Percentiles rank a stretch among this genome's conserved stretches.
Conservation (phyloP, 2,113 vertebrate genomes). For the Ceratotherium simum region DNA sequence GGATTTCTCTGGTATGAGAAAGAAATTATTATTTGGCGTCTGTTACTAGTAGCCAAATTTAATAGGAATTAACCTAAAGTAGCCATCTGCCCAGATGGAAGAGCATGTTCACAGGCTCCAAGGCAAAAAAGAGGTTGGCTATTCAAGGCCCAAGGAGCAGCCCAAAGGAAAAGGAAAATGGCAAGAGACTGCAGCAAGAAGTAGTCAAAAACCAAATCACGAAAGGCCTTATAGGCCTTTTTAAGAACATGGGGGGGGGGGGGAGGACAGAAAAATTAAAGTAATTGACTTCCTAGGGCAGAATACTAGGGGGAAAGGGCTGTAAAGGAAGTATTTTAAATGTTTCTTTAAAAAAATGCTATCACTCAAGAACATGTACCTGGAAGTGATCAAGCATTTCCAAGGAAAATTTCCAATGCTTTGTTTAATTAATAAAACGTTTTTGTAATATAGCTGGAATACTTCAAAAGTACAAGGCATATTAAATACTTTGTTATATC, state of each 20-base stretch:
- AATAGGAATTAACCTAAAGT: conserved; percentile 46
- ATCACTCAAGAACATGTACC: not conserved
- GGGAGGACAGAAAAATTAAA: not conserved
- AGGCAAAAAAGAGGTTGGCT: not conserved
- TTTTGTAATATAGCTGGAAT: not conserved
- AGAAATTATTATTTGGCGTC: not conserved
- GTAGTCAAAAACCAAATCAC: not conserved
- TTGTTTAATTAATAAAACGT: conserved; percentile 6
- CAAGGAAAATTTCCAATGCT: conserved; percentile 29
- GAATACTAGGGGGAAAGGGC: not conserved
- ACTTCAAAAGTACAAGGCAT: not conserved
- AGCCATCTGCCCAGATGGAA: not conserved
- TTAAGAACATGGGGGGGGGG: not conserved
- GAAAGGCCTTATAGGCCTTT: not conserved
- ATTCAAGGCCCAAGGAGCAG: not conserved
- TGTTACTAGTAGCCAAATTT: not conserved
- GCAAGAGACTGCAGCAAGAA: not conserved
- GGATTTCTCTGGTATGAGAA: not conserved
- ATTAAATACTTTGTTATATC: conserved; percentile 24
- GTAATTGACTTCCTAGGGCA: not conserved
- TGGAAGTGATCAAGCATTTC: conserved; percentile 1
- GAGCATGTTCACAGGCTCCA: not conserved
- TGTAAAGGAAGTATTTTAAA: not conserved
- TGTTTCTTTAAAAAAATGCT: conserved; percentile 2
- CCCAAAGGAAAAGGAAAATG: not conserved